phyloP scores from a whole-genome alignment of 2,113 vertebrate species.

The Phalacrocorax aristotelis region DNA sequence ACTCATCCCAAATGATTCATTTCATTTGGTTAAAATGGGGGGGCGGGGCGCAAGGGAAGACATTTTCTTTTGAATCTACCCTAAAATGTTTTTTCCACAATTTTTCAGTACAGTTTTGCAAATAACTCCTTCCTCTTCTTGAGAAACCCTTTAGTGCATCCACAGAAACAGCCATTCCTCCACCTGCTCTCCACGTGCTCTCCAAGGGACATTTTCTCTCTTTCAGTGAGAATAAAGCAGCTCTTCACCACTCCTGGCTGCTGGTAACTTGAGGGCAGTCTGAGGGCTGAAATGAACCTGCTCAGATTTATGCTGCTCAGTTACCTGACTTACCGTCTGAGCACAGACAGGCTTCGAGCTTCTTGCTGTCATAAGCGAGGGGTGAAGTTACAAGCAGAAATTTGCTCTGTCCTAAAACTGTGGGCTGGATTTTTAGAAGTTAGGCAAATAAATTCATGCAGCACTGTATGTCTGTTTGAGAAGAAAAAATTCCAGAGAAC shows the following conservation, averaged over 20 bases:
- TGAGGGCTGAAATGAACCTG: neutral
- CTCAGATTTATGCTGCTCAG: neutral
- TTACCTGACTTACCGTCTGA: neutral
- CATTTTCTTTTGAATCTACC: neutral
- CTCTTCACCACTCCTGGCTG: neutral
- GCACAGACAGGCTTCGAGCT: neutral
- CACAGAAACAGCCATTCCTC: neutral
- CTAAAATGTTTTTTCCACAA: neutral
- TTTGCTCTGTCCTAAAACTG: neutral
- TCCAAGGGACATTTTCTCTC: neutral
- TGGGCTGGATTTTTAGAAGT: neutral
- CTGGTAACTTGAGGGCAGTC: neutral
- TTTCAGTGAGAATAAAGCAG: neutral
- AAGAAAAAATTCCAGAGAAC: neutral
- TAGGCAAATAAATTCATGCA: neutral
- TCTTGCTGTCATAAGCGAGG: neutral
- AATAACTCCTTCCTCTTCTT: neutral
- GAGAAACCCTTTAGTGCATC: neutral
- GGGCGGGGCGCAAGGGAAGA: rapidly evolving
- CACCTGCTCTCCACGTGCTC: neutral
- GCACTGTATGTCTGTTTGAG: neutral
- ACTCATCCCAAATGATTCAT: neutral
- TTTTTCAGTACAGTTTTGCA: neutral
- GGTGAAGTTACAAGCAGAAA: neutral
- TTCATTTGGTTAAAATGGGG: neutral